These are phyloP conservation scores for Syrista parreyssii DNA, from an alignment of 2,888 invertebrate species.

Conservation along the genomic window DNA sequence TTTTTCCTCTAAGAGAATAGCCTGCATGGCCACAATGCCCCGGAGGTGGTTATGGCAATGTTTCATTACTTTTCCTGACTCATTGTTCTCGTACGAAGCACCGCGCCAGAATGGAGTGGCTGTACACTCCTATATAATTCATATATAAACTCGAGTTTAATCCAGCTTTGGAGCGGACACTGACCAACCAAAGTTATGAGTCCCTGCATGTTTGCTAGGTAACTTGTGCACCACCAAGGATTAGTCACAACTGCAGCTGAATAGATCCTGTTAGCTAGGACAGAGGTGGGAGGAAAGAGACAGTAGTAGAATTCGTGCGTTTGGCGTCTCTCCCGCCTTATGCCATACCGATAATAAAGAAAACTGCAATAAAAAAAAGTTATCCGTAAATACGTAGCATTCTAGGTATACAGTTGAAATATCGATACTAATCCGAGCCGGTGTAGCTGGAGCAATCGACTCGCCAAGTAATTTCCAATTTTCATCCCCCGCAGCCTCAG, in stretches of 20 bases:
- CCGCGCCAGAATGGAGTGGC: not conserved
- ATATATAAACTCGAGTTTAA: conserved; percentile 43
- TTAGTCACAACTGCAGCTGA: not conserved
- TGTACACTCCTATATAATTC: conserved; percentile 33
- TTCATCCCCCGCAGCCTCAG: not conserved
- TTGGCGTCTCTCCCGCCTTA: not conserved
- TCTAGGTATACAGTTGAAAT: not conserved
- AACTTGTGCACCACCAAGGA: not conserved
- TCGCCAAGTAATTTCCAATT: not conserved
- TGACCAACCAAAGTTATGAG: conserved; percentile 34
- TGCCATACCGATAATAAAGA: not conserved
- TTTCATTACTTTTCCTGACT: conserved; percentile 20
- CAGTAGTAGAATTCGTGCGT: not conserved
- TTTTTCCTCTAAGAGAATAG: not conserved
- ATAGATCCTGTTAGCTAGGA: not conserved
- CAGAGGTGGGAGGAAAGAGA: not conserved
- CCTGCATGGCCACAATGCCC: not conserved
- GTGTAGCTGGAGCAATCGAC: not conserved
- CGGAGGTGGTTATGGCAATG: conserved; percentile 6
- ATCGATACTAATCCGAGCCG: not conserved
- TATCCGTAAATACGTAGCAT: not conserved
- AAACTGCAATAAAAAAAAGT: not conserved
- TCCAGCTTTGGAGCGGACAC: conserved; percentile 38
- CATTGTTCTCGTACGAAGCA: conserved; percentile 3
- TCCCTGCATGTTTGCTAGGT: conserved; percentile 18